These are phyloP conservation scores for Trypoxylus dichotomus DNA, from an alignment of 1,140 invertebrate genomes.

Conservation along the genomic window DNA sequence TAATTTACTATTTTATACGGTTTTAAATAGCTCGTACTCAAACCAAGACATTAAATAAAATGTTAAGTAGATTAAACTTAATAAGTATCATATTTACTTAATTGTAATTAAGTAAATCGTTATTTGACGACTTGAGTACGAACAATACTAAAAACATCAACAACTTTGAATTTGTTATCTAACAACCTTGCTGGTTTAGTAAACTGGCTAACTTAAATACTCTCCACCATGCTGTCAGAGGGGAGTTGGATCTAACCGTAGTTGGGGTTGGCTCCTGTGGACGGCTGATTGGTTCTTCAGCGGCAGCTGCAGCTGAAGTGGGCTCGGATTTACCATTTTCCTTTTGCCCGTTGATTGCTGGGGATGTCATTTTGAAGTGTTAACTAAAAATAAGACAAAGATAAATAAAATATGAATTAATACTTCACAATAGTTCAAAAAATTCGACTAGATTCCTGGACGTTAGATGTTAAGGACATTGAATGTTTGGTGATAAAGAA, in stretches of 20 bases:
- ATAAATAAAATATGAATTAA: no score
- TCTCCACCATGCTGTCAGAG: slow-evolving; percentile 56
- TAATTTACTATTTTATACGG: not conserved
- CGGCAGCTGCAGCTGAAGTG: slow-evolving; percentile 35
- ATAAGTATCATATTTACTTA: not conserved
- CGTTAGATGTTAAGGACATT: no score
- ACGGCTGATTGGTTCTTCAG: not conserved
- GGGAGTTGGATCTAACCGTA: slow-evolving; percentile 45
- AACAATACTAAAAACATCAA: not conserved
- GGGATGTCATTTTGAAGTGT: slow-evolving; percentile 48
- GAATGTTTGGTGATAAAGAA: no score
- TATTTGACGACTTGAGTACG: not conserved
- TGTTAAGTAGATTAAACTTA: slow-evolving; percentile 6
- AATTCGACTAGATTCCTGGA: no score
- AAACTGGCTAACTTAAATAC: slow-evolving; percentile 61
- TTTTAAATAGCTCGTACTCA: not conserved
- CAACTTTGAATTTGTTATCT: slow-evolving; percentile 36
- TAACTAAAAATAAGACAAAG: slow-evolving; percentile 24
- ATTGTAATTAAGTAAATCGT: not conserved
- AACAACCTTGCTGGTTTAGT: slow-evolving; percentile 61
- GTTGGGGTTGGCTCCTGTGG: slow-evolving; percentile 14
- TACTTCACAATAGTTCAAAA: no score
- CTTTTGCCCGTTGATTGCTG: slow-evolving; percentile 48
- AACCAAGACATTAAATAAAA: not conserved
- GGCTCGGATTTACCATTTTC: slow-evolving; percentile 43